phyloP scores from a whole-genome alignment of 1,140 invertebrate genomes.

The Leptopilina boulardi region DNA sequence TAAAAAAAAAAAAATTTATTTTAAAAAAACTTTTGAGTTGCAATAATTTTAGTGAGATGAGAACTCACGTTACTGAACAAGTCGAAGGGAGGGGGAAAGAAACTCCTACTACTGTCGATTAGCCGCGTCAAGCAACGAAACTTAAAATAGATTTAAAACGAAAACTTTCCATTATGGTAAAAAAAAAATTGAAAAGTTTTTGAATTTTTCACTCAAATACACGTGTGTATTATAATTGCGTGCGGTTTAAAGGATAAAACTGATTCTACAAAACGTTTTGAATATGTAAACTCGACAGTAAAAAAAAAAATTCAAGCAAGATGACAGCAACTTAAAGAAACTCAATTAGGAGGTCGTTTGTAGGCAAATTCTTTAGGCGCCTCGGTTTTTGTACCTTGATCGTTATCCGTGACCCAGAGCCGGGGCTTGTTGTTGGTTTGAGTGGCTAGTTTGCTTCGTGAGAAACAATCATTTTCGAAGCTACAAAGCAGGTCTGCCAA shows the following conservation, averaged over 20 bases:
- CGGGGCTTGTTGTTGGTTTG: background rate
- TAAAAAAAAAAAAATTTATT: too few species aligned
- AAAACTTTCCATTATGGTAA: background rate
- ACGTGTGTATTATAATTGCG: too few species aligned
- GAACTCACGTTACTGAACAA: too few species aligned
- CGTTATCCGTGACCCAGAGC: slow-evolving; percentile 31
- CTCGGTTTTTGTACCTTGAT: slow-evolving; percentile 26
- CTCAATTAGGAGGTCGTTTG: background rate
- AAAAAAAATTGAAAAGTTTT: background rate
- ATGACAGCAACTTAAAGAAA: background rate
- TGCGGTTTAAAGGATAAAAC: background rate
- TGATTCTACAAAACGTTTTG: background rate
- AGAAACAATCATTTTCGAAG: slow-evolving; percentile 56
- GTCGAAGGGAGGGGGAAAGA: background rate
- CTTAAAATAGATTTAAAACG: background rate
- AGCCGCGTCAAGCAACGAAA: background rate
- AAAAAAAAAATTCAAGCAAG: background rate
- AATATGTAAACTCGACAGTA: background rate
- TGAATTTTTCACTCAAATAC: background rate
- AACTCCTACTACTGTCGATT: background rate
- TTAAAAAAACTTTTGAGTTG: too few species aligned
- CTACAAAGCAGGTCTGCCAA: slow-evolving; percentile 29
- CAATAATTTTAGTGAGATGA: too few species aligned
- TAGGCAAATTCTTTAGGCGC: background rate
- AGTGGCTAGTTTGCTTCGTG: slow-evolving; percentile 62